These are phyloP conservation scores for Torymus aiolomorphi DNA, from an alignment of 2,888 invertebrate species.

Conservation along the genomic window DNA sequence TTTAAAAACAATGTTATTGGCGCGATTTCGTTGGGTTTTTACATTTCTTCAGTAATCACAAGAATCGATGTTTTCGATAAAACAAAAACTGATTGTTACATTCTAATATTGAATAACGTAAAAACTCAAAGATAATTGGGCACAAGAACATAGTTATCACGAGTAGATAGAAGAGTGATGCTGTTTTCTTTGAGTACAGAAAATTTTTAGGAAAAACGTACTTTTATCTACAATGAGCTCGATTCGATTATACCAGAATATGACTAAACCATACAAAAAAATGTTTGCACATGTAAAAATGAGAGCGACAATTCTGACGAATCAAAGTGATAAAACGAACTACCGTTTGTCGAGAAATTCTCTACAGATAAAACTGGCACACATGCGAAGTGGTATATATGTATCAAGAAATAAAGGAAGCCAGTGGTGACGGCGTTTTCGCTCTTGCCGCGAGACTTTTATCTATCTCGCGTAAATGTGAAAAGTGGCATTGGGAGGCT, in stretches of 20 bases:
- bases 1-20: constrained; percentile 1
- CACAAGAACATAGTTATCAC: constrained; percentile 2
- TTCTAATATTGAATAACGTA: not conserved
- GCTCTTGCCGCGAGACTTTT: constrained; percentile 14
- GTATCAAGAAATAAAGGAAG: constrained; percentile 10
- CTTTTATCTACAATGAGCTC: not conserved
- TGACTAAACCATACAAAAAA: constrained; percentile 9
- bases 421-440: not conserved
- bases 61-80: not conserved
- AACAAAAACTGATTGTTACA: not conserved
- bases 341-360: constrained; percentile 24
- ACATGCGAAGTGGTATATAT: constrained; percentile 12
- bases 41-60: constrained; percentile 28
- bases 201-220: constrained; percentile 1
- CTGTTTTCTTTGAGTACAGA: constrained; percentile 20
- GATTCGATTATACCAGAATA: constrained; percentile 4
- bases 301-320: constrained; percentile 3
- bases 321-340: constrained; percentile 35
- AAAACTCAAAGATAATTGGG: constrained; percentile 6
- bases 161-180: not conserved
- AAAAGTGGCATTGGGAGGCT: constrained; percentile 28
- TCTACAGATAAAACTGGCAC: constrained; percentile 27
- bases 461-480: constrained; percentile 13
- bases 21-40: constrained; percentile 5
- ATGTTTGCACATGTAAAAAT: constrained; percentile 2